Base-by-base conservation (phyloP, 2,797 vertebrate species). In the Yasuhikotakia modesta region DNA sequence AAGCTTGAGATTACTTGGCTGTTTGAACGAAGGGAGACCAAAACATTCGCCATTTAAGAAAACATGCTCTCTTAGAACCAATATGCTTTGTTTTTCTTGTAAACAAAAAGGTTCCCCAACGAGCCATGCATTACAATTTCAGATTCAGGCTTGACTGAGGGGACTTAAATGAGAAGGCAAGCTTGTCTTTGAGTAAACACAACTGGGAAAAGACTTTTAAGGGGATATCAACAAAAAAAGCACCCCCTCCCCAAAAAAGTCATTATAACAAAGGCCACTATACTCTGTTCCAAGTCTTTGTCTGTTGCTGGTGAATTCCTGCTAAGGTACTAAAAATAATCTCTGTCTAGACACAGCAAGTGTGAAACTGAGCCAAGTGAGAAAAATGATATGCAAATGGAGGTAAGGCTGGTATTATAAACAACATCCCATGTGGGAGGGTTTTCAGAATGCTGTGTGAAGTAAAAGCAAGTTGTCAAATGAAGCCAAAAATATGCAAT, bases 81-180 rank as follows among this genome's bases (percentile, higher is more conserved):
- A 45, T 0, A 5, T 11, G 82, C 83, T 87, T 85, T 92, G 91
- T 93, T 93, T 92, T 88, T 82, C 89, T 83, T 90, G 91, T 90
- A 91, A 92, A 92, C 88, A 82, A 90, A 86, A 87, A 22, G 81
- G 90, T 87, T 87, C 89, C 89, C 89, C 1, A 50, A 86, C 68
- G 53, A 88, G 90, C 87, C 81, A 70, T 12, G 30, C 84, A 81
- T 93, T 91, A 90, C 86, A 89, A 87, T 91, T 90, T 90, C 82
- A 89, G 89, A 87, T 87, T 60, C 24, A 90, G 79, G 53, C 64
- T 69, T 39, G 39, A 48, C 71, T 64, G 43, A 39, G 52, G 63
- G 58, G 79, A 43, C 21, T 50, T 66, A 61, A 85, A 69, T 73
- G 88, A 66, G 80, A 80, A 80, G 77, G 79, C 80, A 78, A 80